Base-by-base conservation (phyloP, 2,888 invertebrate genomes). In the Thumatha senex region DNA sequence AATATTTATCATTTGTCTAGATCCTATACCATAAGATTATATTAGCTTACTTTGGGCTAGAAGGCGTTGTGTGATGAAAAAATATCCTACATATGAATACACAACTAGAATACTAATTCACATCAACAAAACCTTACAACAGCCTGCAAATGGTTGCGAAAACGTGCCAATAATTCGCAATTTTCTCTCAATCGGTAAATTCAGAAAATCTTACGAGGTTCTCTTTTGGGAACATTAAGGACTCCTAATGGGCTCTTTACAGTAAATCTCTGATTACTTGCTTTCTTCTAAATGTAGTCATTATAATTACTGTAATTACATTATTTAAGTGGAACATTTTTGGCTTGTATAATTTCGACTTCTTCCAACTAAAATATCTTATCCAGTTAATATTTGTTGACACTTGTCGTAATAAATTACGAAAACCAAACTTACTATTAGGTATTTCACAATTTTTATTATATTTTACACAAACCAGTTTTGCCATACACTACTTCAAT, bases 181-280 rank as follows among this genome's bases (percentile, higher is more conserved):
- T 60, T 33, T 49, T 52, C 34, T 34, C 40, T 38, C 34, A 46
- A 46, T 55, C 45, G 57, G 34, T 51, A 48, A 56, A 56, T 58
- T 56, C 51, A 18, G 34, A 39, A 40, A 24, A 48, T 45, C 43
- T 33, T 42, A 46, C 57, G 63, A 66, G 51, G 64, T 65, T 40
- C 46, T 44, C 18, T 11, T 41, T 51, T 58, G 42, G 61, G 59
- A 67, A 61, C 61, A 60, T 67, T 52, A 64, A 44, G 10, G 43
- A 40, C 11, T 54, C 11, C 13, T 52, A 56, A 59, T 49, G 54
- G 56, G 40, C 48, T 65, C 67, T 61, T 65, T 63, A 54, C 55
- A 61, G 44, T 55, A 62, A 63, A 54, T 63, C 49, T 55, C 48
- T 58, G 55, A 54, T 61, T 62, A 61, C 31, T 4, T 54, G 56